These are phyloP conservation scores for Tipula vernalis DNA, from an alignment of 2,888 invertebrate species.

Conservation along the genomic window DNA sequence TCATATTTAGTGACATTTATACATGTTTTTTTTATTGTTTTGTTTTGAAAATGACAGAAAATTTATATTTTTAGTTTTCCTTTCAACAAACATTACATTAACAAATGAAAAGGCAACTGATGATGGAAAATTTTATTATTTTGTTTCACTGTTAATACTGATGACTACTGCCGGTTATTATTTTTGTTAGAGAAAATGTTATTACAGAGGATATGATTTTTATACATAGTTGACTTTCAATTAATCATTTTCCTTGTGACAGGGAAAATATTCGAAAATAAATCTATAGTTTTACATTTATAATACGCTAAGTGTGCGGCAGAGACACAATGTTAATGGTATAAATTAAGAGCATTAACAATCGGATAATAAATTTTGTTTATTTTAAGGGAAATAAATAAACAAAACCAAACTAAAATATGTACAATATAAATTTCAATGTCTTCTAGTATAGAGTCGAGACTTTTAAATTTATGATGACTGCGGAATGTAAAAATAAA, in stretches of 20 bases:
- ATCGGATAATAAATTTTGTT: background rate
- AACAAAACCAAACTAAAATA: background rate
- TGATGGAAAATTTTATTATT: background rate
- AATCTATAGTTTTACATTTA: background rate
- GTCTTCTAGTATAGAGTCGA: background rate
- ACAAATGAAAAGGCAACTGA: background rate
- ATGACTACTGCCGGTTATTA: background rate
- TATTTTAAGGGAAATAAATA: background rate
- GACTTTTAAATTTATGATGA: background rate
- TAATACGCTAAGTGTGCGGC: background rate
- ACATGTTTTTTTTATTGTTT: background rate
- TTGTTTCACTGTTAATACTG: background rate
- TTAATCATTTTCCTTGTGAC: background rate
- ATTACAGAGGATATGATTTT: background rate
- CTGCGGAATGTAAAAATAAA: background rate
- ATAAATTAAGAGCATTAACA: background rate
- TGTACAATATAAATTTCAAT: background rate
- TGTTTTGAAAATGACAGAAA: background rate
- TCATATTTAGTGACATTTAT: background rate
- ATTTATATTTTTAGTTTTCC: background rate
- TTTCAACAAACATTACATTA: background rate
- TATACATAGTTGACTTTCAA: background rate
- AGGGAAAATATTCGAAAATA: background rate
- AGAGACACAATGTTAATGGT: background rate
- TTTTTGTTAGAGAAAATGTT: background rate